A percentile compares a stretch with the other conserved stretches of the same genome.
Evolutionary conservation across 2,113 vertebrate species (phyloP).

Genomic region (Apodemus speciosus): DNA sequence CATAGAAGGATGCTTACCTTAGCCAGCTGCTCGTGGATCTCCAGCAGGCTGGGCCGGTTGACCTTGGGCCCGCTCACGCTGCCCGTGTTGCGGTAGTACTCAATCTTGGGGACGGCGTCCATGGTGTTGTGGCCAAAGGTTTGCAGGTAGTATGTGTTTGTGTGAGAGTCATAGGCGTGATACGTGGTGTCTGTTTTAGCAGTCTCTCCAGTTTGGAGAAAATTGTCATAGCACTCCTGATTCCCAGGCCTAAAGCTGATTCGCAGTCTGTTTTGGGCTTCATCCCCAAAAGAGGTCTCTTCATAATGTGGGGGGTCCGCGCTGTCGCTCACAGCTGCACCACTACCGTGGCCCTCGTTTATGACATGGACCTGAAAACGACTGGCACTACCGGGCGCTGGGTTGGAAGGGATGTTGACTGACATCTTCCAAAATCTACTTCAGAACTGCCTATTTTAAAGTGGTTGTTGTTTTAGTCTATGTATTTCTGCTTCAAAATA

Average conservation of each 20-base stretch:
- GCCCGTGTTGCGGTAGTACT: conserved; percentile 96
- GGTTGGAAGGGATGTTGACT: conserved; percentile 84
- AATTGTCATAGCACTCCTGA: conserved; percentile 84
- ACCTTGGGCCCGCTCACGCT: conserved; percentile 93
- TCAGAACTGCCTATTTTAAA: neutral
- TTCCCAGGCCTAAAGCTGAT: conserved; percentile 85
- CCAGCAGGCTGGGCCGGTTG: conserved; percentile 93
- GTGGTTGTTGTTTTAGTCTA: neutral
- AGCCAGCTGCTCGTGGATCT: conserved; percentile 95
- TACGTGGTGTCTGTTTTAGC: conserved; percentile 88
- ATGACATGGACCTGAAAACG: conserved; percentile 89
- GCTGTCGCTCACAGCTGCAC: conserved; percentile 76
- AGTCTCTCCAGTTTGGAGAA: conserved; percentile 84
- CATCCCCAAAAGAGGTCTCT: conserved; percentile 89
- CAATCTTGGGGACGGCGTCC: conserved; percentile 94
- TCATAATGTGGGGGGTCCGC: conserved; percentile 91
- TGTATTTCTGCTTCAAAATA: conserved; percentile 60
- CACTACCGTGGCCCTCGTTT: conserved; percentile 82
- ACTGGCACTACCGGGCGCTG: conserved; percentile 75
- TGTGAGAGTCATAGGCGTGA: conserved; percentile 87
- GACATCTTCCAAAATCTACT: conserved; percentile 82
- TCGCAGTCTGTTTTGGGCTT: conserved; percentile 83
- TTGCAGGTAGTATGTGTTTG: conserved; percentile 88
- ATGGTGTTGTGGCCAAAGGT: conserved; percentile 97
- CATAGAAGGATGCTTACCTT: conserved; percentile 86